Conservation (phyloP, 2,113 vertebrate genomes). For the Percopsis transmontana region DNA sequence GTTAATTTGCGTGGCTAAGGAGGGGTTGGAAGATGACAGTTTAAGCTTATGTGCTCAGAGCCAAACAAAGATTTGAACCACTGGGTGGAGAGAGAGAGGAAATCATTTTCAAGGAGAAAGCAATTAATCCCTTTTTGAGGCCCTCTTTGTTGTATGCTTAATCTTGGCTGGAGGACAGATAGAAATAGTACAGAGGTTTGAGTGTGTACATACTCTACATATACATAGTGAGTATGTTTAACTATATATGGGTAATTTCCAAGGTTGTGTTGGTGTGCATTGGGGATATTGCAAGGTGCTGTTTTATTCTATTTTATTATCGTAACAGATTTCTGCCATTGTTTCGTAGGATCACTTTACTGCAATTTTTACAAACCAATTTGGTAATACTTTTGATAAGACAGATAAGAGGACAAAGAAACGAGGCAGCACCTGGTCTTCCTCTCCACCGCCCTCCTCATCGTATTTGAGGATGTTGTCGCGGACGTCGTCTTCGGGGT, state of each 20-base stretch:
- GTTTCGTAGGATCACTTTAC: too few species aligned
- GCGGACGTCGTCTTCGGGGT: conserved; percentile 94
- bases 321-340: too few species aligned
- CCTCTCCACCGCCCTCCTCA: conserved; percentile 94
- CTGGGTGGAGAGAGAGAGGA: conserved; percentile 42
- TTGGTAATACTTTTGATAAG: too few species aligned
- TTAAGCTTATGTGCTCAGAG: conserved; percentile 41
- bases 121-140: conserved; percentile 57
- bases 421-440: conserved; percentile 57
- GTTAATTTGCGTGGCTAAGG: background rate
- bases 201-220: conserved; percentile 14
- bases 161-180: conserved; percentile 54
- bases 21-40: conserved; percentile 21
- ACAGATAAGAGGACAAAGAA: background rate
- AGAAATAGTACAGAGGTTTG: conserved; percentile 32
- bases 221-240: background rate
- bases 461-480: conserved; percentile 97
- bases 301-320: too few species aligned
- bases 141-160: conserved; percentile 54
- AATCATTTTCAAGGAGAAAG: conserved; percentile 58
- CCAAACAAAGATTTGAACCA: conserved; percentile 10
- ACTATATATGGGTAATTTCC: conserved; percentile 3
- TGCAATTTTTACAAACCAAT: too few species aligned
- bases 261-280: background rate
- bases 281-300: too few species aligned